Evolutionary conservation across 1,140 invertebrate genomes (phyloP).

Genomic region (Cotesia glomerata): DNA sequence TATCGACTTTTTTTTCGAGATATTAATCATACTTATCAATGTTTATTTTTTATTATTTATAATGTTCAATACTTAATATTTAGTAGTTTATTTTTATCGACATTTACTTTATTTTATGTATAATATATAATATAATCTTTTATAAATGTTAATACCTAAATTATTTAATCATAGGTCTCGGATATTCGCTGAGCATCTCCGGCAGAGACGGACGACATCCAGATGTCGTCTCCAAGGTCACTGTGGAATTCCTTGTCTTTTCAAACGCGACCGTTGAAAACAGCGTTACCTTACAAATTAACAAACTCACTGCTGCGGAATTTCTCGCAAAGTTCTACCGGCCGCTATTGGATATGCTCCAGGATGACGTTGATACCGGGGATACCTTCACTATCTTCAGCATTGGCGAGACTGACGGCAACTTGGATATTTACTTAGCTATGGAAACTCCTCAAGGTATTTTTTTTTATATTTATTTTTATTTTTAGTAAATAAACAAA

Average conservation of each 20-base stretch:
- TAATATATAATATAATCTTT: slow-evolving; percentile 20
- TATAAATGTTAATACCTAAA: slow-evolving; percentile 13
- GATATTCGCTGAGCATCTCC: slow-evolving; percentile 77
- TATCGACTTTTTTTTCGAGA: background rate
- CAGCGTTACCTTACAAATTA: slow-evolving; percentile 77
- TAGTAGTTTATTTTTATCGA: slow-evolving; percentile 28
- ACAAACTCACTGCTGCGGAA: slow-evolving; percentile 73
- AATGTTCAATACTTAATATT: no score
- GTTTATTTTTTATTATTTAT: no score
- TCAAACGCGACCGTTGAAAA: slow-evolving; percentile 83
- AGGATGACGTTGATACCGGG: slow-evolving; percentile 68
- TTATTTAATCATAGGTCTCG: slow-evolving; percentile 57
- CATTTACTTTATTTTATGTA: slow-evolving; percentile 21
- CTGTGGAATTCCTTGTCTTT: slow-evolving; percentile 81
- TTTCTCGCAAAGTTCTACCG: slow-evolving; percentile 80
- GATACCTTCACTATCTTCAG: slow-evolving; percentile 76
- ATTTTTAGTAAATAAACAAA: slow-evolving; percentile 48
- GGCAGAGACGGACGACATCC: slow-evolving; percentile 89
- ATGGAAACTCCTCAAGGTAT: slow-evolving; percentile 63
- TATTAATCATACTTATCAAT: slow-evolving; percentile 2
- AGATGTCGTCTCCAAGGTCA: slow-evolving; percentile 83
- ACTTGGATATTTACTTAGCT: slow-evolving; percentile 71
- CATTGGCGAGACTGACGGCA: slow-evolving; percentile 70
- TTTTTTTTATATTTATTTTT: background rate
- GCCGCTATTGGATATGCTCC: slow-evolving; percentile 74